Percentiles rank a stretch among this genome's conserved stretches.
Conservation (phyloP, 2,888 invertebrate species). For the Ryuthela nishihirai region DNA sequence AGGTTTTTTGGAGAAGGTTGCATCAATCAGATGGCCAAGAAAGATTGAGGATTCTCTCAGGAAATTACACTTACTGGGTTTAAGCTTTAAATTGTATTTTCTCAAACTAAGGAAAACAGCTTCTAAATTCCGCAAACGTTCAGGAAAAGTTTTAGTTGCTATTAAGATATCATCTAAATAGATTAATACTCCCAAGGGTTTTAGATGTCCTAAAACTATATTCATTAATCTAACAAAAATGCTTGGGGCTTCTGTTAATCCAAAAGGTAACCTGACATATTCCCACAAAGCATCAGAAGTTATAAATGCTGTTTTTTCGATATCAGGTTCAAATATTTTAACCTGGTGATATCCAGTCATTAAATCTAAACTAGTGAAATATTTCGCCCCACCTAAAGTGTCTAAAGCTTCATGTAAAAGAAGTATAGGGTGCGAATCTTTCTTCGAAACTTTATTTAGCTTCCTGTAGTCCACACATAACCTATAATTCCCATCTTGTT, state of each 20-base stretch:
- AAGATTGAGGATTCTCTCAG: too few species aligned
- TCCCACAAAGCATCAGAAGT: not conserved
- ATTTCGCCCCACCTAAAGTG: not conserved
- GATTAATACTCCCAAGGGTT: not conserved
- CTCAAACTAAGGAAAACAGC: not conserved
- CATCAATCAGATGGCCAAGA: too few species aligned
- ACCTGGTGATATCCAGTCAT: conserved; percentile 5
- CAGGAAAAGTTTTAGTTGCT: not conserved
- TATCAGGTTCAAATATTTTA: not conserved
- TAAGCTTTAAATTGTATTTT: not conserved
- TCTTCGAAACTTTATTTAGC: conserved; percentile 4
- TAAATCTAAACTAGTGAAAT: not conserved
- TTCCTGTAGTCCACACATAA: not conserved
- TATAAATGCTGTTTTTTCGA: not conserved
- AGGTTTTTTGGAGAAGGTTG: too few species aligned
- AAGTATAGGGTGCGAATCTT: conserved; percentile 1
- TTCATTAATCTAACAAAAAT: not conserved
- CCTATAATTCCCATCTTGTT: not conserved
- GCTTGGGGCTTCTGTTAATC: not conserved
- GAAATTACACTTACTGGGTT: conserved; percentile 5
- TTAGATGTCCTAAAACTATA: not conserved
- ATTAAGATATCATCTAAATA: conserved; percentile 13
- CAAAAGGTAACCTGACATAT: not conserved
- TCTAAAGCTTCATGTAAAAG: not conserved
- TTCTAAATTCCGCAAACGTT: not conserved